A percentile compares a stretch with the other conserved stretches of the same genome.
Evolutionary conservation across 2,888 invertebrate genomes (phyloP).

Genomic region (Druceiella hillmani): DNA sequence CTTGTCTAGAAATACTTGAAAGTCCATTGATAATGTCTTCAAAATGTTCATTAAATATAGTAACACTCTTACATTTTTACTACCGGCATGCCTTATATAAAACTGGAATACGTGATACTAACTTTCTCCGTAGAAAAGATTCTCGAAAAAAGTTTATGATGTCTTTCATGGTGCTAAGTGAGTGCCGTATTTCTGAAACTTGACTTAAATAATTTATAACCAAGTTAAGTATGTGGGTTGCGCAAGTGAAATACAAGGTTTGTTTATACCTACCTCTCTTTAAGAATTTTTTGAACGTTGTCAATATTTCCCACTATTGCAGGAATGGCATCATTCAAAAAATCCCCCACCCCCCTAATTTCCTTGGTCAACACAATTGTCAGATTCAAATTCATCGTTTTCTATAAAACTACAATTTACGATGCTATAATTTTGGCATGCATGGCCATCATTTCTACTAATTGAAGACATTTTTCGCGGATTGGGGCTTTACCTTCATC

Average conservation of each 20-base stretch:
- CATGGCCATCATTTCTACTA: conserved; percentile 10
- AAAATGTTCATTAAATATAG: conserved; percentile 18
- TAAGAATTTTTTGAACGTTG: conserved; percentile 20
- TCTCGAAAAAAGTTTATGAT: conserved; percentile 24
- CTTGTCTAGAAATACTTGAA: conserved; percentile 4
- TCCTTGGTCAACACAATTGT: conserved; percentile 21
- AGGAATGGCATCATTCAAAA: too few species aligned
- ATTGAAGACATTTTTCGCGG: too few species aligned
- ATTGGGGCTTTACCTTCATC: conserved; percentile 11
- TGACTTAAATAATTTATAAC: conserved; percentile 23
- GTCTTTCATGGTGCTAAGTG: conserved; percentile 22
- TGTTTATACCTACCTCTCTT: too few species aligned
- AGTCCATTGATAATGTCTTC: conserved; percentile 12
- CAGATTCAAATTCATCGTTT: conserved; percentile 11
- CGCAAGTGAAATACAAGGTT: conserved; percentile 19
- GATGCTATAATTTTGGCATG: conserved; percentile 13
- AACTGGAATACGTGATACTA: too few species aligned
- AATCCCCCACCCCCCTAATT: conserved; percentile 26
- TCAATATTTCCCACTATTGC: conserved; percentile 20
- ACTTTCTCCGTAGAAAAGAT: conserved; percentile 18
- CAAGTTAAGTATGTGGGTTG: conserved; percentile 23
- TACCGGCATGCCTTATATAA: conserved; percentile 17
- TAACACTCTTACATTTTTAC: conserved; percentile 19
- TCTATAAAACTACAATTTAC: conserved; percentile 15
- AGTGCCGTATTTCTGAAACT: conserved; percentile 22